Evolutionary conservation across 2,888 invertebrate species (phyloP).

Genomic region (Eretmocerus hayati): DNA sequence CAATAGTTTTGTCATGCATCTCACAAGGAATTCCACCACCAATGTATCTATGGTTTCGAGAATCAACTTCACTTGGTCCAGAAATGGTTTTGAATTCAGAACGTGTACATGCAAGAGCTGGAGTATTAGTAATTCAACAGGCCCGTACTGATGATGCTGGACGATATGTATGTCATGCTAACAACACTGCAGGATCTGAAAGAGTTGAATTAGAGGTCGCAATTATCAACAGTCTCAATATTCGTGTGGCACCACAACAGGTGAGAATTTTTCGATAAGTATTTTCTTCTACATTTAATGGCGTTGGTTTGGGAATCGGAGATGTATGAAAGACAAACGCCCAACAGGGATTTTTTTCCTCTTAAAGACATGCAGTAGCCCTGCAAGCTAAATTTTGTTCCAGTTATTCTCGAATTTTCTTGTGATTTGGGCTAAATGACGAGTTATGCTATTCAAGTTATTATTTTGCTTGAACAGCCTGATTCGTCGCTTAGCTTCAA

Average conservation of each 20-base stretch:
- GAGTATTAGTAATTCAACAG: constrained; percentile 43
- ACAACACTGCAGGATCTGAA: constrained; percentile 74
- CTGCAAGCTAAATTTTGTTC: no score
- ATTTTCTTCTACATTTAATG: no score
- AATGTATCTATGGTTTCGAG: constrained; percentile 45
- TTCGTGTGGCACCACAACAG: constrained; percentile 45
- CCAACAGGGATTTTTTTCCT: no score
- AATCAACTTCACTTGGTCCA: constrained; percentile 35
- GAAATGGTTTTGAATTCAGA: constrained; percentile 43
- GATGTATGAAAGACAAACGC: no score
- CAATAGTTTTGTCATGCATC: constrained; percentile 49
- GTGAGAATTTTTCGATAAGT: no score
- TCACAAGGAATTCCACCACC: constrained; percentile 50
- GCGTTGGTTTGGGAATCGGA: no score
- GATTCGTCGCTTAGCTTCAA: no score
- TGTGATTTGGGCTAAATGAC: no score
- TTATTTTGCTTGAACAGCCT: no score
- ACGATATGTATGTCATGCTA: constrained; percentile 82
- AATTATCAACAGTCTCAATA: constrained; percentile 43
- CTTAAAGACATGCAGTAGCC: no score
- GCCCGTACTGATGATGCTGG: constrained; percentile 71
- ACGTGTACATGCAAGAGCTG: constrained; percentile 42
- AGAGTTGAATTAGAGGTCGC: constrained; percentile 45
- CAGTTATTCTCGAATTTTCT: no score
- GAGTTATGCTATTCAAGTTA: no score